Base-by-base conservation (phyloP, 2,113 vertebrate species). In the Microcebus griseorufus region DNA sequence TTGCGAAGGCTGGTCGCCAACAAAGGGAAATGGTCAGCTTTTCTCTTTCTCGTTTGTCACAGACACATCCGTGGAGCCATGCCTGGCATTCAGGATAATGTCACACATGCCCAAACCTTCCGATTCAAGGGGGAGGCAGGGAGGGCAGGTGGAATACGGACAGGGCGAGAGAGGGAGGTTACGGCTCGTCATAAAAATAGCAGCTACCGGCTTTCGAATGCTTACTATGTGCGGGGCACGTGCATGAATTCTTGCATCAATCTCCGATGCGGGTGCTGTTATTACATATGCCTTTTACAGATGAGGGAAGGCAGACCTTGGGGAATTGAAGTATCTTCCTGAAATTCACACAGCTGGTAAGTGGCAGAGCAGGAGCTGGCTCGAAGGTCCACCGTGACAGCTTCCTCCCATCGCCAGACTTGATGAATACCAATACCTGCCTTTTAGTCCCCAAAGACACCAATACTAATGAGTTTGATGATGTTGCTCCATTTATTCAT, bases 371-470 rank as follows among this genome's bases (percentile, higher is more conserved):
- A 2, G 62, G 62, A 70, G 84, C 69, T 34, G 27, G 45, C 20
- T 67, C 20, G 11, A 25, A 91, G 70, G 86, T 48, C 87, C 88
- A 45, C 81, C 8, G 34, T 18, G 95, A 93, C 79, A 34, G 62
- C 76, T 32, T 32, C 12, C 32, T 67, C 29, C 42, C 62, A 45
- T 79, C 79, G 20, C 53, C 23, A 55, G 82, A 73, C 92, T 93
- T 45, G 8, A 17, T 27, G 93, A 88, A 86, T 92, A 64, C 69
- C 84, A 88, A 51, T 12, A 16, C 60, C 34, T 94, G 8, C 85
- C 73, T 51, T 80, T 89, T 45, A 80, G 94, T 93, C 70, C 90
- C 94, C 89, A 69, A 73, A 97, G 92, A 93, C 13, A 58, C 58
- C 0, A 7, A 79, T 53, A 12, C 69, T 79, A 25, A 69, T 64